Conservation (phyloP, 2,113 vertebrate genomes). For the Ceyx margarethae region DNA sequence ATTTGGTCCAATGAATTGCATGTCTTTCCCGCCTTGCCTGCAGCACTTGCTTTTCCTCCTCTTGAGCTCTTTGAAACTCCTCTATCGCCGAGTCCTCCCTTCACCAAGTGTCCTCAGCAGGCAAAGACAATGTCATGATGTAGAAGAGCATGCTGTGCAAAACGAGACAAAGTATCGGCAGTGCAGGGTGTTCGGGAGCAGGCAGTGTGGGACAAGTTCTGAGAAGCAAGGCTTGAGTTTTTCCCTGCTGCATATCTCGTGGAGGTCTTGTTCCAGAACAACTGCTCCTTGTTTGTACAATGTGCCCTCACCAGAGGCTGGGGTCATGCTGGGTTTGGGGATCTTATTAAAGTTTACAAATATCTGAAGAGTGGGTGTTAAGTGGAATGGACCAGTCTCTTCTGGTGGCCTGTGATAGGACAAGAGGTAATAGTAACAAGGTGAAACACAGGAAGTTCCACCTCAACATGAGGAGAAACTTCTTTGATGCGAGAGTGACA, state of each 20-base stretch:
- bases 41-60: neutral
- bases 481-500: too few relatives aligned
- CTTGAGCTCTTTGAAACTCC: neutral
- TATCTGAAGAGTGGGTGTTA: too few relatives aligned
- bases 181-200: neutral
- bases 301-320: neutral
- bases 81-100: neutral
- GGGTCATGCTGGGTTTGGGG: neutral
- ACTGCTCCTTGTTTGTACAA: fast-evolving
- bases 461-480: too few relatives aligned
- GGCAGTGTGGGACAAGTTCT: neutral
- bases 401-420: too few relatives aligned
- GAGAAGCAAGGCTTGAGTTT: neutral
- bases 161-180: neutral
- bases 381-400: too few relatives aligned
- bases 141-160: neutral
- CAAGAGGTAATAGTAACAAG: too few relatives aligned
- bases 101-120: neutral
- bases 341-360: too few relatives aligned
- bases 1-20: neutral
- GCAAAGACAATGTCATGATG: neutral
- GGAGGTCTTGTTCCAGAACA: neutral
- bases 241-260: neutral
- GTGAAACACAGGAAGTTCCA: too few relatives aligned
- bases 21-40: neutral